Conservation (phyloP, 2,797 vertebrate genomes). For the Crenichthys baileyi region DNA sequence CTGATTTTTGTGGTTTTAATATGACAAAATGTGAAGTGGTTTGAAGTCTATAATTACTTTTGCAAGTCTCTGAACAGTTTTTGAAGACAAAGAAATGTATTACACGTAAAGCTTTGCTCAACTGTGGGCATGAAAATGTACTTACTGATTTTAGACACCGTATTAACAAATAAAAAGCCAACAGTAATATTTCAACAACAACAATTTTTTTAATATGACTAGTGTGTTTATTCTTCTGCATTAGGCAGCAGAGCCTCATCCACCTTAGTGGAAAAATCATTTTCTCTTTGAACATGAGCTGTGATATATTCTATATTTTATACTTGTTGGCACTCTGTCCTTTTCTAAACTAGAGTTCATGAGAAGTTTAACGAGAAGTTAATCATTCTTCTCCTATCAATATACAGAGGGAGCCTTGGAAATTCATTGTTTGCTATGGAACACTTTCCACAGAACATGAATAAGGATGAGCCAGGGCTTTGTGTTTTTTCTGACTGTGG, state of each 20-base stretch:
- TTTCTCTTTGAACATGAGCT: constrained; percentile 5
- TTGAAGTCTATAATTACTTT: background rate
- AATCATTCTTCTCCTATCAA: constrained; percentile 38
- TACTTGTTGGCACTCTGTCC: constrained; percentile 33
- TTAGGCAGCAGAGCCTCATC: constrained; percentile 1
- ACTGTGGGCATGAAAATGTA: background rate
- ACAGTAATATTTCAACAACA: background rate
- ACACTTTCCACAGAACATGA: constrained; percentile 39
- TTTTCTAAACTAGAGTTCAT: constrained; percentile 52
- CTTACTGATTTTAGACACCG: background rate
- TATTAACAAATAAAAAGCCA: background rate
- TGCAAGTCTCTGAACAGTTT: background rate
- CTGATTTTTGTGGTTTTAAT: background rate
- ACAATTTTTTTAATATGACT: background rate
- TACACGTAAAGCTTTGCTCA: background rate
- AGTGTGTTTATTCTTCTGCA: constrained; percentile 8
- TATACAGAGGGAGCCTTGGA: constrained; percentile 18
- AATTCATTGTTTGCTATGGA: constrained; percentile 28
- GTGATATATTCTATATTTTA: constrained; percentile 41
- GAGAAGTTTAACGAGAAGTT: constrained; percentile 41
- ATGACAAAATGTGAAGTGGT: background rate
- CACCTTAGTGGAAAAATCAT: constrained; percentile 1
- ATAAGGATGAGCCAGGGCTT: constrained; percentile 57
- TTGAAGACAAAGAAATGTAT: background rate
- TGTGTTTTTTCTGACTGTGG: constrained; percentile 23